Base-by-base conservation (phyloP, 2,888 invertebrate genomes). In the Dioctria linearis region DNA sequence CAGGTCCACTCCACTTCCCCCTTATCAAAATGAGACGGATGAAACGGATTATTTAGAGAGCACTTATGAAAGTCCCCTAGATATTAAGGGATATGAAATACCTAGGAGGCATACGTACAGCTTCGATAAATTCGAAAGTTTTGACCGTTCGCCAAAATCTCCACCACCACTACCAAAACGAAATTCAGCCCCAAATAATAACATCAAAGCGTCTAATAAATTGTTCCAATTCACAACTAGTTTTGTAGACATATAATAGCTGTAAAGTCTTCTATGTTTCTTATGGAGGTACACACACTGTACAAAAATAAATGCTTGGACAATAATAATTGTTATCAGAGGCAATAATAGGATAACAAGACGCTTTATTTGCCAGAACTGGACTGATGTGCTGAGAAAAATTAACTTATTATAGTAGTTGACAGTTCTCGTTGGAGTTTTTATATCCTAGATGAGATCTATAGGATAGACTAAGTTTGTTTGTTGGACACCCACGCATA, bases 101-200 rank as follows among this genome's bases (percentile, higher is more conserved):
- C 75, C 83, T 2, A 85, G 85, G 39, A 82, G 82, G 9, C 84
- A 84, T 67, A 82, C 83, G 3, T 59, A 59, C 43, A 59, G 59
- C 3, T 75, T 61, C 11, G 49, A 75, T 25, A 57, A 43, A 61
- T 57, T 42, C n/a, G 75, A 59, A 13, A 40, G 25, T 42, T 43
- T 57, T 4, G 75, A 75, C 13, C 84, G 80, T 39, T 85, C 84
- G 66, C 86, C 86, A 0, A 80, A 79, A 5, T 84, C 85, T 4
- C 88, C 88, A 8, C 88, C 88, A 11, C 88, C 88, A 2, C 78
- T 88, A 67, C 88, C 88, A 0, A 87, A 87, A 82, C 85, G 88
- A 5, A 88, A 88, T 49, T 85, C 86, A 1, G 82, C 66, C 39
- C 80, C 78, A 61, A 73, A 76, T 40, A 75, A 81, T 49, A 75